Base-by-base conservation (phyloP, 2,797 vertebrate genomes). In the Pelobates cultripes region DNA sequence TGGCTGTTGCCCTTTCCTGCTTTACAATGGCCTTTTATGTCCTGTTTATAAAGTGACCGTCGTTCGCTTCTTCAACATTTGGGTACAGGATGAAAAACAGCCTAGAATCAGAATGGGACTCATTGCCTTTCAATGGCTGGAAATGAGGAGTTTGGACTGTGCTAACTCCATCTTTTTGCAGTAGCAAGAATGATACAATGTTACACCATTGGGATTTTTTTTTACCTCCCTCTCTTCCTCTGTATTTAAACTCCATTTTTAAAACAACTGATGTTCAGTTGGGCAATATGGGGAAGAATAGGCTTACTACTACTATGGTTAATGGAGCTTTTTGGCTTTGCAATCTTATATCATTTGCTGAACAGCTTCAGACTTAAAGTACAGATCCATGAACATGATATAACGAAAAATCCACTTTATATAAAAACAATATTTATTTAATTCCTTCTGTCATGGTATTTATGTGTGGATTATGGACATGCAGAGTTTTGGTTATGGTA, bases 21-120 rank as follows among this genome's bases (percentile, higher is more conserved):
- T 51, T 97, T 87, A 88, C 90, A 47, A 97, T 97, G 96, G 96
- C 94, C 10, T 95, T 97, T 90, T 99, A 98, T 1, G 85, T 97
- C 57, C 85, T 98, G 73, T 94, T 97, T 86, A 90, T 97, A 81
- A 99, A 99, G 94, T 96, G 94, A 96, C 89, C 85, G 81, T 75
- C 79, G 3, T n/a, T 51, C 17, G 1, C 8, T 44, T 8, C 55
- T 73, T 14, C 42, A 74, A 7, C 12, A 7, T 74, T 41, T 14
- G 72, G n/a, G 47, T 60, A 42, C 73, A 45, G 13, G 42, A 75
- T 10, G 28, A 28, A 15, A 63, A 13, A 41, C 7, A 44, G 10
- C 2, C 7, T 28, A 74, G 41, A 74, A 53, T 40, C 41, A 43
- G 6, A 45, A 75, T 28, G 28, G 57, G 15, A 13, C 4, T 0